A percentile compares a stretch with the other conserved stretches of the same genome.
Evolutionary conservation across 2,797 vertebrate species (phyloP).

Genomic region (Syndactyla subalaris): DNA sequence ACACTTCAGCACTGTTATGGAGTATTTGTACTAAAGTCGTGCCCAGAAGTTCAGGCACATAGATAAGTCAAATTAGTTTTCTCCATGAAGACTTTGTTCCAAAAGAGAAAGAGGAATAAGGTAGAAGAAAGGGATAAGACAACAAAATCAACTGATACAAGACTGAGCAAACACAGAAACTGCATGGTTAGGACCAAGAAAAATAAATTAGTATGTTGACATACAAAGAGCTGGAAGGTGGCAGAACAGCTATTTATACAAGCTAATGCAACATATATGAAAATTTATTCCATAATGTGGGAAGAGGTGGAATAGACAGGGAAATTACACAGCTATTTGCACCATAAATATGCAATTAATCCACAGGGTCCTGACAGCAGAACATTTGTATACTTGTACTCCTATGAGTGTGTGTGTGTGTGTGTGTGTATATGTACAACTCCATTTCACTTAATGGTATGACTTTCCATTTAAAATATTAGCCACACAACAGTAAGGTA

Average conservation of each 20-base stretch:
- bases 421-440: background rate
- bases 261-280: background rate
- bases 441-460: background rate
- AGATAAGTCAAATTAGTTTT: background rate
- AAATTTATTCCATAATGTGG: background rate
- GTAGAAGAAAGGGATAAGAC: background rate
- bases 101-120: background rate
- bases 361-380: background rate
- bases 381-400: background rate
- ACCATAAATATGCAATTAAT: background rate
- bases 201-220: background rate
- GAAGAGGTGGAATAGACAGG: background rate
- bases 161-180: background rate
- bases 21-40: background rate
- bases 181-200: background rate
- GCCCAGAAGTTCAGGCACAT: background rate
- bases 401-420: background rate
- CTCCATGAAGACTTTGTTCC: background rate
- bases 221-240: background rate
- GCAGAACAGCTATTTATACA: background rate
- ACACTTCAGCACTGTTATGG: background rate
- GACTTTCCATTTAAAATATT: background rate
- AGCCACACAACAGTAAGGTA: background rate
- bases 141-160: background rate
- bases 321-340: background rate